Conservation (phyloP, 37 sponge, comb jelly and placozoan genomes). For the Beroe forskalii region DNA sequence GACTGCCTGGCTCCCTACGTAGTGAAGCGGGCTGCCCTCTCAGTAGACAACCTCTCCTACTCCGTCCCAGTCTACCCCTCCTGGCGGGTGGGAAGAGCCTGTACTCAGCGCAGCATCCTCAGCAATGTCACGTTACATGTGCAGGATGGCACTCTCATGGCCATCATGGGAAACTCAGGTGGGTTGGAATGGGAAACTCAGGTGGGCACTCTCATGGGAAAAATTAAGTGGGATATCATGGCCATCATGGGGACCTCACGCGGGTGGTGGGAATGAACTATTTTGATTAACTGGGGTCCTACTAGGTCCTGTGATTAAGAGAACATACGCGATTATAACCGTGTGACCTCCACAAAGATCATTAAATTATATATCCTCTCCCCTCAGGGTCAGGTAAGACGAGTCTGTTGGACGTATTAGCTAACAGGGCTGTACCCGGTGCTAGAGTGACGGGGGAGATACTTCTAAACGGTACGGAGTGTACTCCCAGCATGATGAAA, state of each 20-base stretch:
- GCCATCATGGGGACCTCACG: no score
- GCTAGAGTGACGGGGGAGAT: conserved; percentile 17
- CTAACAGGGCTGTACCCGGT: conserved; percentile 26
- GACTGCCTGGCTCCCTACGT: conserved; percentile 33
- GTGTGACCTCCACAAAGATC: no score
- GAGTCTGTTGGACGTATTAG: conserved; percentile 17
- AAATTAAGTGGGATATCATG: no score
- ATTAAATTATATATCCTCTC: no score
- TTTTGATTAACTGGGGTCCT: no score
- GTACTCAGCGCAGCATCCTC: neutral
- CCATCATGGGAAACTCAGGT: conserved; percentile 65
- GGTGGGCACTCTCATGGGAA: no score
- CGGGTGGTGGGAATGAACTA: no score
- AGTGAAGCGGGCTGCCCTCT: neutral
- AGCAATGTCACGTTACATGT: conserved; percentile 43
- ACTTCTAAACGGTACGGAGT: conserved; percentile 50
- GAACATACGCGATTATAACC: no score
- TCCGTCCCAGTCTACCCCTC: conserved; percentile 28
- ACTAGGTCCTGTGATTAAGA: no score
- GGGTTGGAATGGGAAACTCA: neutral
- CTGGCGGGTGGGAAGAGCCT: neutral
- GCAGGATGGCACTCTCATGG: conserved; percentile 55
- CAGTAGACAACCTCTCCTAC: conserved; percentile 31
- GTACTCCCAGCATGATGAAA: conserved; percentile 63
- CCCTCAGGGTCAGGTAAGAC: conserved; percentile 47